These are phyloP conservation scores for Geococcyx californianus DNA, from an alignment of 2,113 vertebrate genomes.

Conservation along the genomic window DNA sequence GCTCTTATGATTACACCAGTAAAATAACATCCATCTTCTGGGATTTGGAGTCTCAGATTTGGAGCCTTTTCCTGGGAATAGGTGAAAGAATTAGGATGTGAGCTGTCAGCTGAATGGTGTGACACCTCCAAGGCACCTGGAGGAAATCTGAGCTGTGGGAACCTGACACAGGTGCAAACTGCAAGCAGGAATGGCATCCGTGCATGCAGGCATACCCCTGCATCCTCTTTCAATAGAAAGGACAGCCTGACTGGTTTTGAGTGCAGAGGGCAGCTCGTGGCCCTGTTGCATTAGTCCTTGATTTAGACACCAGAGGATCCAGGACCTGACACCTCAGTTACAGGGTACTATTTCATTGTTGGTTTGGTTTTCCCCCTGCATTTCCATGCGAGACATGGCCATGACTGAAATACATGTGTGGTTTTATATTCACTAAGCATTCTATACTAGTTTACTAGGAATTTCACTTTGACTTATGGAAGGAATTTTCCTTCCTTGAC, in stretches of 20 bases:
- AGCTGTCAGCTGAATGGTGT: not conserved
- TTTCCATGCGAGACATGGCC: not conserved
- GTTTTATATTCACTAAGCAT: not conserved
- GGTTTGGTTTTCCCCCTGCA: not conserved
- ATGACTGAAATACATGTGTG: not conserved
- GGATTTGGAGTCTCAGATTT: not conserved
- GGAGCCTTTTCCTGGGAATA: not conserved
- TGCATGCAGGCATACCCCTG: not conserved
- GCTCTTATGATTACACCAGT: not conserved
- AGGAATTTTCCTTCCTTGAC: not conserved
- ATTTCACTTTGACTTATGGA: not conserved
- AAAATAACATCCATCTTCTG: not conserved
- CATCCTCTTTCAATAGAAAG: not conserved
- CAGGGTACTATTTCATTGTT: not conserved
- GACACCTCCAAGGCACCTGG: not conserved
- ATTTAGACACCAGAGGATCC: not conserved
- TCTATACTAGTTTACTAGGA: not conserved
- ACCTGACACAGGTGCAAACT: not conserved
- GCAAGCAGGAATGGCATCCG: not conserved
- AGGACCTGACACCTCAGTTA: not conserved
- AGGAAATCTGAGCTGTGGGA: not conserved
- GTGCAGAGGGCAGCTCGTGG: fast-evolving
- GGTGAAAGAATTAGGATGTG: not conserved
- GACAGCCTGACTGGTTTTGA: not conserved
- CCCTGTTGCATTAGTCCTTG: not conserved